Evolutionary conservation across 2,888 invertebrate species (phyloP).

Genomic region (Congeria kusceri): DNA sequence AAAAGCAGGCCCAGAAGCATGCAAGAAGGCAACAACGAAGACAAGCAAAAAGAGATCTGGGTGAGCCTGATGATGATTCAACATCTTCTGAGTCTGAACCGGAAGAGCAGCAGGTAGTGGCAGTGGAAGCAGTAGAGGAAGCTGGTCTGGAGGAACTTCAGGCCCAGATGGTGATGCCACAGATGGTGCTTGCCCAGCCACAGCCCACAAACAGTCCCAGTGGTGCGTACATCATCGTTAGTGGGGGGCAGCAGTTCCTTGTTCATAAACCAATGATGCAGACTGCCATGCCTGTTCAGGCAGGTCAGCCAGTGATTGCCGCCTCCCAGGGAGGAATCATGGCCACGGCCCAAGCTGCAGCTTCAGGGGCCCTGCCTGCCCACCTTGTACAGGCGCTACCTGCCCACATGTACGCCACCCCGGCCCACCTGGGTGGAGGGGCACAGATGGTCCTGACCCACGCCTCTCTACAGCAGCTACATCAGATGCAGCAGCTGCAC

Average conservation of each 20-base stretch:
- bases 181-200: constrained; percentile 68
- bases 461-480: constrained; percentile 54
- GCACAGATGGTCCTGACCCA: constrained; percentile 43
- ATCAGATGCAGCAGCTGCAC: constrained; percentile 56
- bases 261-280: constrained; percentile 65
- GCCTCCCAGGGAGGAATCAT: constrained; percentile 69
- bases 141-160: constrained; percentile 60
- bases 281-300: constrained; percentile 73
- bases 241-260: constrained; percentile 68
- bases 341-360: constrained; percentile 58
- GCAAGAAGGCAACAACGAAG: constrained; percentile 90
- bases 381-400: constrained; percentile 62
- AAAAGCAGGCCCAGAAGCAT: constrained; percentile 92
- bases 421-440: constrained; percentile 41
- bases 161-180: constrained; percentile 63
- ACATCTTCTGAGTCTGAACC: constrained; percentile 73
- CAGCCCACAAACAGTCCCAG: constrained; percentile 65
- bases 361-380: constrained; percentile 67
- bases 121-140: constrained; percentile 66
- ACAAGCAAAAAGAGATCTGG: constrained; percentile 87
- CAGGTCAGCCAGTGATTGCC: constrained; percentile 78
- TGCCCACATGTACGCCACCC: constrained; percentile 15
- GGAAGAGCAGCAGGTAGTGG: constrained; percentile 63
- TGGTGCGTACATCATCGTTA: constrained; percentile 59
- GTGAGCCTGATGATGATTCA: constrained; percentile 74